A percentile compares a stretch with the other conserved stretches of the same genome.
Evolutionary conservation across 2,113 vertebrate species (phyloP).

Genomic region (Setophaga coronata): DNA sequence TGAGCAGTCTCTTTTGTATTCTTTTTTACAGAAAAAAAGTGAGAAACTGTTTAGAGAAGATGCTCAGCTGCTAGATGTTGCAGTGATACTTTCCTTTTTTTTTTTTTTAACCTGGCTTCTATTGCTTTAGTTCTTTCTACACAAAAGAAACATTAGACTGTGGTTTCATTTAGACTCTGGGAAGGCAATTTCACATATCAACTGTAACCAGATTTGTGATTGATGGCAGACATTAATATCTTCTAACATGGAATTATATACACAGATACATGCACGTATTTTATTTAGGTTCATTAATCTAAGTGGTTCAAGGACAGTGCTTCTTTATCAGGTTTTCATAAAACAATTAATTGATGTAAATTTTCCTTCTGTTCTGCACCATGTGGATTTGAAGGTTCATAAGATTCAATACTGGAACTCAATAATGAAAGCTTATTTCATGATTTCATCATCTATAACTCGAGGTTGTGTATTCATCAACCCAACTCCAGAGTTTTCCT

Average conservation of each 20-base stretch:
- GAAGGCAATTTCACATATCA: not conserved
- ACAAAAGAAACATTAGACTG: not conserved
- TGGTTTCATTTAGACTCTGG: not conserved
- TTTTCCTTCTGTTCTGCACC: constrained; percentile 44
- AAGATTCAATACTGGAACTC: not conserved
- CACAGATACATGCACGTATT: not conserved
- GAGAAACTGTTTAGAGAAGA: not conserved
- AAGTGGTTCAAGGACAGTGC: constrained; percentile 50
- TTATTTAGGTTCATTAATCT: constrained; percentile 44
- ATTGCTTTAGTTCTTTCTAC: not conserved
- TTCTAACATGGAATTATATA: not conserved
- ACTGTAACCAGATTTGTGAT: not conserved
- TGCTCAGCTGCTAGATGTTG: not conserved
- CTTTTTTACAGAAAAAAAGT: not conserved
- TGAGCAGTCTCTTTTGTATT: not conserved
- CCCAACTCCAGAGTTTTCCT: not conserved
- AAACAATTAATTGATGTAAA: constrained; percentile 48
- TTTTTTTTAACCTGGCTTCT: not conserved
- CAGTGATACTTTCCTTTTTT: not conserved
- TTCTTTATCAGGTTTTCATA: constrained; percentile 50
- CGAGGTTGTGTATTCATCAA: not conserved
- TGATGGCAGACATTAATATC: not conserved
- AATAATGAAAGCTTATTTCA: constrained; percentile 16
- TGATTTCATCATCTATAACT: not conserved
- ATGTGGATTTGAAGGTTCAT: constrained; percentile 20